These are phyloP conservation scores for Diabrotica balteata DNA, from an alignment of 2,888 invertebrate genomes.

Conservation along the genomic window DNA sequence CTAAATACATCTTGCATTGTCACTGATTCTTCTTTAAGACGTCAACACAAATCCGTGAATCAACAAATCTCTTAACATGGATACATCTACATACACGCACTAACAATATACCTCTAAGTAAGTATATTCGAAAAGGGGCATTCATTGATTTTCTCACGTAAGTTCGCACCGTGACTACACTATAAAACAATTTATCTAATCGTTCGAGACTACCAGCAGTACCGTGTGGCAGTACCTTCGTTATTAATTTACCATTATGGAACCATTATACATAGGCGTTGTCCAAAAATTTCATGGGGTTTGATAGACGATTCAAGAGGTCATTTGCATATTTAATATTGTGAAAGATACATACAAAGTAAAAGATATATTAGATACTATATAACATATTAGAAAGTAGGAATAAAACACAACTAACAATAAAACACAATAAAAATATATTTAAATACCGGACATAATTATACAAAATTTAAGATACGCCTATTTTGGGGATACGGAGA, in stretches of 20 bases:
- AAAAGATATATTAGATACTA: too few relatives aligned
- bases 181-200: constrained; percentile 24
- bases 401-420: too few relatives aligned
- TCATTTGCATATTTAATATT: too few relatives aligned
- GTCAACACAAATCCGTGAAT: constrained; percentile 10
- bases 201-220: constrained; percentile 26
- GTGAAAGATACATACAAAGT: too few relatives aligned
- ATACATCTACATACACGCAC: not conserved
- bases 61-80: constrained; percentile 13
- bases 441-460: too few relatives aligned
- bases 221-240: constrained; percentile 28
- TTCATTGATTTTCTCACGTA: constrained; percentile 26
- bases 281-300: not conserved
- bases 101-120: constrained; percentile 6
- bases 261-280: constrained; percentile 36
- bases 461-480: too few relatives aligned
- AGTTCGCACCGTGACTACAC: constrained; percentile 29
- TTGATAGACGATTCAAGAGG: too few relatives aligned
- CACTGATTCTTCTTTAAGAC: too few relatives aligned
- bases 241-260: constrained; percentile 47
- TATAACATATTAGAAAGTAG: too few relatives aligned
- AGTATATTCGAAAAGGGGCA: constrained; percentile 19
- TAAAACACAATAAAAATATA: too few relatives aligned
- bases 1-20: too few relatives aligned
- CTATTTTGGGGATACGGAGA: too few relatives aligned